phyloP scores from a whole-genome alignment of 2,888 invertebrate genomes.

The Clepsis dumicolana region DNA sequence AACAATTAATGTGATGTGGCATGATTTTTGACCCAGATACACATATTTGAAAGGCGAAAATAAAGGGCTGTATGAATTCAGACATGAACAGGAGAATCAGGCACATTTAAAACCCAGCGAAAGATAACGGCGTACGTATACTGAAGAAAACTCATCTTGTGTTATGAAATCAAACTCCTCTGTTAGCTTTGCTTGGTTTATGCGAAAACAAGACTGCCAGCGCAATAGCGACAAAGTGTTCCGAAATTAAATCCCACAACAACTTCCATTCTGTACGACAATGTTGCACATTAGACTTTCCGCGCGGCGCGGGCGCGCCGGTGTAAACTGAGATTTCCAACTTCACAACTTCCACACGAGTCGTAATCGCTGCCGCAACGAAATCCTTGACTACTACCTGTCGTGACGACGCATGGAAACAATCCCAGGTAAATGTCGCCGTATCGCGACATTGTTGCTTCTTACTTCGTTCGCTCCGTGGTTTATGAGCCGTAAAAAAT shows the following conservation, averaged over 20 bases:
- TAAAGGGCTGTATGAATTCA: no score
- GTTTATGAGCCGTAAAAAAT: conserved; percentile 74
- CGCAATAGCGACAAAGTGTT: conserved; percentile 8
- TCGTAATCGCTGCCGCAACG: conserved; percentile 22
- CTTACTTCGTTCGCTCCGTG: conserved; percentile 51
- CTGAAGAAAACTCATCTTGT: not conserved
- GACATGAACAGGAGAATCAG: no score
- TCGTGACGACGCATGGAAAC: conserved; percentile 25
- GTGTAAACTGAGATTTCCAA: conserved; percentile 40
- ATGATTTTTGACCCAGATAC: no score
- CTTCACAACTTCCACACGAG: conserved; percentile 30
- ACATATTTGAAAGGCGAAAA: no score
- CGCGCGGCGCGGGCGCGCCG: conserved; percentile 20
- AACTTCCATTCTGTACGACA: conserved; percentile 27
- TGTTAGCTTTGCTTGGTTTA: not conserved
- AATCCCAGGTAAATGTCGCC: conserved; percentile 40
- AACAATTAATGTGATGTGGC: no score
- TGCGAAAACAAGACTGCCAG: not conserved
- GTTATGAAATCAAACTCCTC: not conserved
- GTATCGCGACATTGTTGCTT: conserved; percentile 62
- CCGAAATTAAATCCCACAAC: conserved; percentile 32
- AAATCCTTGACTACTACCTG: conserved; percentile 33
- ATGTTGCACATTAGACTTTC: conserved; percentile 34
- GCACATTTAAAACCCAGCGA: no score
- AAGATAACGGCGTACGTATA: not conserved